Percentiles rank a stretch among this genome's conserved stretches.
Conservation (phyloP, 2,113 vertebrate species). For the Glaucomys volans region DNA sequence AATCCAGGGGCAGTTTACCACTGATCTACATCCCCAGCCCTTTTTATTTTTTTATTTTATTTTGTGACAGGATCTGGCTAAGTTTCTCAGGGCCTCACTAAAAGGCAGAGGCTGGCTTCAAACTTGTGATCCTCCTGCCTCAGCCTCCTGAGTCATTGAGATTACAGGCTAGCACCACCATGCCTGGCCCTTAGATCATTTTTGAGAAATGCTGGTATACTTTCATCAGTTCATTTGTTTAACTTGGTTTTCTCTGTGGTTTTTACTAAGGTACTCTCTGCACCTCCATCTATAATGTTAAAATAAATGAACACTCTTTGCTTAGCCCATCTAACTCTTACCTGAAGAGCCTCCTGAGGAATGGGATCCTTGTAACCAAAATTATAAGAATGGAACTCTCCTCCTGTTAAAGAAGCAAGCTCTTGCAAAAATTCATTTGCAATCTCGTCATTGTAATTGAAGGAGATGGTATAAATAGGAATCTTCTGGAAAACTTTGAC, state of each 20-base stretch:
- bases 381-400: constrained; percentile 86
- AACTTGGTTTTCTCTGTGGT: background rate
- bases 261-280: background rate
- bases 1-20: too few relatives aligned
- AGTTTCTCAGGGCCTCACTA: too few relatives aligned
- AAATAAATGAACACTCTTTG: background rate
- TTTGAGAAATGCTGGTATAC: background rate
- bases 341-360: constrained; percentile 79
- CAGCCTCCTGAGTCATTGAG: too few relatives aligned
- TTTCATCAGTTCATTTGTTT: background rate
- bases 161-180: too few relatives aligned
- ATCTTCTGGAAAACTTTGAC: constrained; percentile 80
- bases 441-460: constrained; percentile 88
- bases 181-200: background rate
- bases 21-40: too few relatives aligned
- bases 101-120: too few relatives aligned
- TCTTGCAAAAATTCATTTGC: constrained; percentile 88
- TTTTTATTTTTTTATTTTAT: too few relatives aligned
- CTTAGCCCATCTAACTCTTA: constrained; percentile 72
- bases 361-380: constrained; percentile 76
- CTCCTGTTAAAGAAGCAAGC: constrained; percentile 87
- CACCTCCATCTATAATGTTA: background rate
- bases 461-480: constrained; percentile 89
- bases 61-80: too few relatives aligned
- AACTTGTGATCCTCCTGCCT: too few relatives aligned